Conservation (phyloP, 2,888 invertebrate species). For the Aphodius granarius region DNA sequence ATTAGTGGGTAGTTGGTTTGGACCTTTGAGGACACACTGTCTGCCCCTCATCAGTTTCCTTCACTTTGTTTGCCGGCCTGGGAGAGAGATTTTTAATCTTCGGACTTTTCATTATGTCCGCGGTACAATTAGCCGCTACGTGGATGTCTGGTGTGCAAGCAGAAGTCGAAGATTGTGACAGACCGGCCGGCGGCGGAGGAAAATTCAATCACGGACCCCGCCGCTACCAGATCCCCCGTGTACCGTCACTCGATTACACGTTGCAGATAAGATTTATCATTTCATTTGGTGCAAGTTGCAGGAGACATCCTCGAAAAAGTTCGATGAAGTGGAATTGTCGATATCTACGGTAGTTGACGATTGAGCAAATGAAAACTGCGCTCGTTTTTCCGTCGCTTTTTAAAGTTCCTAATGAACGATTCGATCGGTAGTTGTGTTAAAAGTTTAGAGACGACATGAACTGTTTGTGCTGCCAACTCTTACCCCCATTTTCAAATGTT, state of each 20-base stretch:
- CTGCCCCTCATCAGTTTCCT: background rate
- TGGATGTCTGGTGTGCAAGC: background rate
- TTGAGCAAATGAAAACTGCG: constrained; percentile 1
- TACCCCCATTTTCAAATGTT: background rate
- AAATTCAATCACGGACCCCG: constrained; percentile 23
- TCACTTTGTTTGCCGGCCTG: background rate
- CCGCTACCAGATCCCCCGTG: constrained; percentile 14
- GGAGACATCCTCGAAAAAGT: constrained; percentile 10
- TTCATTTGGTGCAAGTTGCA: constrained; percentile 25
- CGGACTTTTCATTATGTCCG: constrained; percentile 14
- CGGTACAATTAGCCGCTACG: constrained; percentile 8
- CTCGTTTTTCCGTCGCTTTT: constrained; percentile 8
- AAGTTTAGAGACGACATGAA: background rate
- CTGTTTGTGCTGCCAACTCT: background rate
- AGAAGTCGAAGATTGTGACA: constrained; percentile 7
- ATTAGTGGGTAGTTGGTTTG: background rate
- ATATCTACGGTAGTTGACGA: constrained; percentile 4
- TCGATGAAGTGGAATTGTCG: constrained; percentile 11
- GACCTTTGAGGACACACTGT: background rate
- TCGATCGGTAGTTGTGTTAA: constrained; percentile 9
- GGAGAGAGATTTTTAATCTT: constrained; percentile 6
- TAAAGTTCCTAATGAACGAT: constrained; percentile 12
- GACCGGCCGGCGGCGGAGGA: constrained; percentile 20
- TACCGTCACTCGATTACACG: constrained; percentile 25
- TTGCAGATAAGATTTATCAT: constrained; percentile 27